Evolutionary conservation across 2,113 vertebrate species (phyloP).

Genomic region (Steatornis caripensis): DNA sequence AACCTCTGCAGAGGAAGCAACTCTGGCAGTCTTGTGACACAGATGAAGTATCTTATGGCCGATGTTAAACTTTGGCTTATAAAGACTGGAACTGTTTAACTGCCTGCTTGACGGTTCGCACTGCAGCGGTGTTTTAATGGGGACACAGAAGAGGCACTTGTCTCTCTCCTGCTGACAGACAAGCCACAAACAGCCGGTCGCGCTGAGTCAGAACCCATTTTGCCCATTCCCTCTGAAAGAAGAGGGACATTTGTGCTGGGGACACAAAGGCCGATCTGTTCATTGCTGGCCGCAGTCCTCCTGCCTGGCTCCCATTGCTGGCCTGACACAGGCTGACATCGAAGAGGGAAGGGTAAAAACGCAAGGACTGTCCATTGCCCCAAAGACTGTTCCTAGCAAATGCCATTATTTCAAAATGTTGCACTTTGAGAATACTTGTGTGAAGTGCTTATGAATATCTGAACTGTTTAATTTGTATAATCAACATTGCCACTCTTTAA

Average conservation of each 20-base stretch:
- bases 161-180: not conserved
- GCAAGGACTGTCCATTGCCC: not conserved
- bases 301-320: not conserved
- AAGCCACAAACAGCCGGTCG: not conserved
- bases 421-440: not conserved
- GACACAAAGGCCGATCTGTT: slow-evolving; percentile 39
- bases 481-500: not conserved
- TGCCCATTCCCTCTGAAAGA: not conserved
- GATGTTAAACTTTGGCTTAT: not conserved
- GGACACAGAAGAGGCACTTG: slow-evolving; percentile 17
- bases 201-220: not conserved
- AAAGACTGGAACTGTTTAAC: not conserved
- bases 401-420: not conserved
- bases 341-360: not conserved
- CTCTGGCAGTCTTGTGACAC: slow-evolving; percentile 4
- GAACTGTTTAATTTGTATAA: not conserved
- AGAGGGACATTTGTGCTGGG: slow-evolving; percentile 33
- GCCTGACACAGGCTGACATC: not conserved
- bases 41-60: not conserved
- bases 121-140: not conserved
- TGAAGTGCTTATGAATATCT: not conserved
- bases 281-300: not conserved
- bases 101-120: not conserved
- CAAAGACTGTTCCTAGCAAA: not conserved
- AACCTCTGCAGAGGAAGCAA: not conserved